A percentile compares a stretch with the other conserved stretches of the same genome.
Evolutionary conservation across 2,113 vertebrate genomes (phyloP).

Genomic region (Crotophaga sulcirostris): DNA sequence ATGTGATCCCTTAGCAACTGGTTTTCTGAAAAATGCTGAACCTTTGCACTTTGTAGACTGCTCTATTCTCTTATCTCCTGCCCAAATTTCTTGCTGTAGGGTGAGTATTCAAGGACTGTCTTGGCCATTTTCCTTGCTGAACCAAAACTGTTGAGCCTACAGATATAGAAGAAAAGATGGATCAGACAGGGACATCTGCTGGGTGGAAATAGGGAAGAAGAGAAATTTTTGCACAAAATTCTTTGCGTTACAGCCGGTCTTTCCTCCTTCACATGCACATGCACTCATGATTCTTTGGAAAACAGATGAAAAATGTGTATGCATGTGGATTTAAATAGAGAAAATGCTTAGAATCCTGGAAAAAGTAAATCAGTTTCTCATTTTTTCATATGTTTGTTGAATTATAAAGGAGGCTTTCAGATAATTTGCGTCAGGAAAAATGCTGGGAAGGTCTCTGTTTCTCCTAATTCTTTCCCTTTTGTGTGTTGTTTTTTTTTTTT

Average conservation of each 20-base stretch:
- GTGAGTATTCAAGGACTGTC: neutral
- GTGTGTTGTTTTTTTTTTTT: neutral
- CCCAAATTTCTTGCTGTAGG: neutral
- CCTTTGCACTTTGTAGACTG: neutral
- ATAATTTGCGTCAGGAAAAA: neutral
- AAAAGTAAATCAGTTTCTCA: neutral
- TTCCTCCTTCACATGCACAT: neutral
- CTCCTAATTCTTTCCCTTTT: neutral
- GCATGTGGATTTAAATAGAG: neutral
- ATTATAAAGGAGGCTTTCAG: neutral
- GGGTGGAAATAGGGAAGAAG: neutral
- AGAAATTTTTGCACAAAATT: neutral
- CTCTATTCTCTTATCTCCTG: neutral
- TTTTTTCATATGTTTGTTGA: neutral
- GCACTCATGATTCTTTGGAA: accelerated
- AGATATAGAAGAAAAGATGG: neutral
- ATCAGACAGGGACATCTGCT: neutral
- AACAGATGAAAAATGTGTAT: neutral
- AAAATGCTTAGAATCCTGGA: neutral
- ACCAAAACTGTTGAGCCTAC: neutral
- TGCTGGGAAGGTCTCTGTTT: neutral
- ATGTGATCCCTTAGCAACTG: too few species aligned
- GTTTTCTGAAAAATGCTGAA: neutral
- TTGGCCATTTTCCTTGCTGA: neutral
- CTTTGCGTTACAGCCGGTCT: neutral